These are phyloP conservation scores for Platichthys stellatus DNA, from an alignment of 2,113 vertebrate genomes.

Conservation along the genomic window DNA sequence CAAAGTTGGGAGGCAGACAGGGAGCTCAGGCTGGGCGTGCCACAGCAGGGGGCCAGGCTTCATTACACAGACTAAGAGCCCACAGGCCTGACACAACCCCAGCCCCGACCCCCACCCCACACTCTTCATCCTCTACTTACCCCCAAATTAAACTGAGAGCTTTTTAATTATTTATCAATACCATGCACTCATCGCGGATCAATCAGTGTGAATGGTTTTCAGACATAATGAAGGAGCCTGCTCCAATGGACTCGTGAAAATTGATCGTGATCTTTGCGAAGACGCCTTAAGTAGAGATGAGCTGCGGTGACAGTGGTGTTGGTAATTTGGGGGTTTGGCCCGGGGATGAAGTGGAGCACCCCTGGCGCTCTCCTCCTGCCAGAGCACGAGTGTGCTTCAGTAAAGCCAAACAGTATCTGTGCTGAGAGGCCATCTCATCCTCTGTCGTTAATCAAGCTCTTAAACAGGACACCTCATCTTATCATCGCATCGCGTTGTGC, in stretches of 20 bases:
- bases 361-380: constrained; percentile 53
- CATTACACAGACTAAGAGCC: constrained; percentile 87
- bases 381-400: constrained; percentile 75
- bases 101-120: constrained; percentile 68
- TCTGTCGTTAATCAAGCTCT: constrained; percentile 79
- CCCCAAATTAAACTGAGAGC: constrained; percentile 86
- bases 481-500: constrained; percentile 70
- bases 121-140: constrained; percentile 79
- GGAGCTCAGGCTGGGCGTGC: constrained; percentile 81
- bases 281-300: constrained; percentile 79
- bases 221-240: constrained; percentile 80
- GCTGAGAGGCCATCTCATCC: constrained; percentile 75
- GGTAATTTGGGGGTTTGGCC: constrained; percentile 74
- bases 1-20: constrained; percentile 81
- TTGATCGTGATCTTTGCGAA: constrained; percentile 83
- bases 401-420: constrained; percentile 73
- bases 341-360: constrained; percentile 52
- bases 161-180: constrained; percentile 94
- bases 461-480: constrained; percentile 80
- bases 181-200: constrained; percentile 82
- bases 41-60: constrained; percentile 85
- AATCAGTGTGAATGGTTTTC: constrained; percentile 86
- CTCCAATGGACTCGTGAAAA: constrained; percentile 78
- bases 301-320: constrained; percentile 69
- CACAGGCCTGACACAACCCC: constrained; percentile 83